A percentile compares a stretch with the other conserved stretches of the same genome.
Evolutionary conservation across 92 coral and sea anemone species (phyloP).

Genomic region (Epizoanthus stellaris): DNA sequence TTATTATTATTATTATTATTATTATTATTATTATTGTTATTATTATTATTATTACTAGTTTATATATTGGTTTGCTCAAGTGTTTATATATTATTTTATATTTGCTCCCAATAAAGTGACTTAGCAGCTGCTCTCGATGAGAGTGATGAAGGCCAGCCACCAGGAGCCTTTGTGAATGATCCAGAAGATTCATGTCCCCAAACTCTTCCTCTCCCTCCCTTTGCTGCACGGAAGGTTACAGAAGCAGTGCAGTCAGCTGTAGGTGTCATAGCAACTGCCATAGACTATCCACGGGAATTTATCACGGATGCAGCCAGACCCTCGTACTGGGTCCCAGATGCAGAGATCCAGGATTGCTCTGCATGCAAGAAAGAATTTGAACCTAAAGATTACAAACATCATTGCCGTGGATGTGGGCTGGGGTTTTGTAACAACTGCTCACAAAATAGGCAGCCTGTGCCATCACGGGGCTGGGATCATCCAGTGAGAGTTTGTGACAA

Average conservation of each 20-base stretch:
- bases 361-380: conserved; percentile 83
- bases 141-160: conserved; percentile 41
- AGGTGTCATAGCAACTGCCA: conserved; percentile 77
- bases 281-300: conserved; percentile 86
- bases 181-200: neutral
- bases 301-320: conserved; percentile 98
- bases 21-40: too few species aligned
- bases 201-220: conserved; percentile 69
- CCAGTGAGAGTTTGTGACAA: conserved; percentile 96
- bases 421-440: conserved; percentile 94
- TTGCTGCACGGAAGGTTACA: conserved; percentile 91
- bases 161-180: conserved; percentile 44
- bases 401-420: conserved; percentile 97
- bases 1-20: too few species aligned
- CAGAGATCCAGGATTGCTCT: conserved; percentile 78
- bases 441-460: conserved; percentile 74
- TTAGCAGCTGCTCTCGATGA: conserved; percentile 88
- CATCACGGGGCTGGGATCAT: conserved; percentile 96
- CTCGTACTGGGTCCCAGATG: conserved; percentile 95
- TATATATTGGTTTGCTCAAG: too few species aligned
- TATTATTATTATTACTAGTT: too few species aligned
- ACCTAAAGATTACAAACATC: conserved; percentile 82
- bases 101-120: conserved; percentile 56
- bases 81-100: too few species aligned
- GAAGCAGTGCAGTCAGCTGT: conserved; percentile 94